phyloP scores from a whole-genome alignment of 2,797 vertebrate genomes.

The Crocodylus rhombifer region DNA sequence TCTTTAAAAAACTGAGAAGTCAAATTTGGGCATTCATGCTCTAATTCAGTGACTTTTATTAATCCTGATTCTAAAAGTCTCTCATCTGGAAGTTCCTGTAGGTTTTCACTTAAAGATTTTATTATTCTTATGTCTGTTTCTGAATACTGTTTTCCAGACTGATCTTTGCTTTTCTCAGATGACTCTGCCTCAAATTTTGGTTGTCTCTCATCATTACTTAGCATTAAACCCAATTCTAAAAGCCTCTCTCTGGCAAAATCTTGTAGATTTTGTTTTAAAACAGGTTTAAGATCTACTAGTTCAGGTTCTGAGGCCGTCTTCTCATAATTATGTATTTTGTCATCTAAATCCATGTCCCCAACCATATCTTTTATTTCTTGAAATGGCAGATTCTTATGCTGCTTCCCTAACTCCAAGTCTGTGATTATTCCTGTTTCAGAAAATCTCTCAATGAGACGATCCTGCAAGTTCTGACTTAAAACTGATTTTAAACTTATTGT shows the following conservation, averaged over 20 bases:
- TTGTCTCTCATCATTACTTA: not conserved
- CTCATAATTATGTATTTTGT: not conserved
- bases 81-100: constrained; percentile 43
- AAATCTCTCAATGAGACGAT: constrained; percentile 62
- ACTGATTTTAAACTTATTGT: constrained; percentile 17
- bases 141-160: not conserved
- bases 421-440: constrained; percentile 62
- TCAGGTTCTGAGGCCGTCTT: not conserved
- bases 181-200: not conserved
- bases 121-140: not conserved
- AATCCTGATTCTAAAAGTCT: constrained; percentile 41
- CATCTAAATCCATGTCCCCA: not conserved
- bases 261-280: not conserved
- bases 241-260: not conserved
- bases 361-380: not conserved
- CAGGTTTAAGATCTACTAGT: not conserved
- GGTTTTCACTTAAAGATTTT: constrained; percentile 48
- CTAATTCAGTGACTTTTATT: constrained; percentile 52
- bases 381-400: constrained; percentile 34
- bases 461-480: constrained; percentile 52
- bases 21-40: not conserved
- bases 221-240: not conserved
- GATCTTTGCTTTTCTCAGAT: constrained; percentile 22
- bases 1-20: too few relatives aligned
- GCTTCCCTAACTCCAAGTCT: constrained; percentile 50